Base-by-base conservation (phyloP, 2,888 invertebrate genomes). In the Calliphora vomitoria region DNA sequence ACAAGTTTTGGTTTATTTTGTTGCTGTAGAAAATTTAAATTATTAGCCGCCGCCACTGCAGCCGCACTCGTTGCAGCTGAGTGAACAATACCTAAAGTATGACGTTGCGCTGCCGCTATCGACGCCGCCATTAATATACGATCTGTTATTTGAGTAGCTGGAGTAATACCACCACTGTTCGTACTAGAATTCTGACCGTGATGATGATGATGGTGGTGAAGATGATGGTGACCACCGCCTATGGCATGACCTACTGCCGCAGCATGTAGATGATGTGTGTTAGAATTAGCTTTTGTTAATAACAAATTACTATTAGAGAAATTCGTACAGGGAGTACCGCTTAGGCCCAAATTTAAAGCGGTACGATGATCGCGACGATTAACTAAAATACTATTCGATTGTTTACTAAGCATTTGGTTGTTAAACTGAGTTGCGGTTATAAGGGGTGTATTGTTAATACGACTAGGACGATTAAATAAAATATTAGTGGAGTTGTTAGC, bases 1-100 rank as follows among this genome's bases (percentile, higher is more conserved):
- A 93, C 91, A 90, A 94, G 93, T 92, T 93, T 93, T 80, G 92
- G 91, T 91, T 93, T 93, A 88, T 90, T 82, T 78, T 90, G 91
- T 71, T 91, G 91, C 88, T 93, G 91, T 87, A 91, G 90, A 90
- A 90, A 91, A 90, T 89, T 91, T 89, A 92, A 89, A 91, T 90
- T 92, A 91, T 90, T 91, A 72, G 90, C 90, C 31, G 92, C 91
- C 75, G 90, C 91, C 31, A 91, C 90, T 55, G 89, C 90, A 66
- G 89, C 88, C 13, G 89, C 88, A 47, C 76, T 80, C 25, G 88
- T 78, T 74, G 82, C 74, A 68, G 83, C 85, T 69, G 90, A 91
- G 74, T 89, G 89, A 44, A 78, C 69, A 60, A 90, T 86, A 4
- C 89, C 72, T 90, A 78, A 47, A 87, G 89, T 75, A 86, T 87